Percentiles rank a stretch among this genome's conserved stretches.
Evolutionary conservation across 2,888 invertebrate species (phyloP).

Genomic region (Ophion slaviceki): DNA sequence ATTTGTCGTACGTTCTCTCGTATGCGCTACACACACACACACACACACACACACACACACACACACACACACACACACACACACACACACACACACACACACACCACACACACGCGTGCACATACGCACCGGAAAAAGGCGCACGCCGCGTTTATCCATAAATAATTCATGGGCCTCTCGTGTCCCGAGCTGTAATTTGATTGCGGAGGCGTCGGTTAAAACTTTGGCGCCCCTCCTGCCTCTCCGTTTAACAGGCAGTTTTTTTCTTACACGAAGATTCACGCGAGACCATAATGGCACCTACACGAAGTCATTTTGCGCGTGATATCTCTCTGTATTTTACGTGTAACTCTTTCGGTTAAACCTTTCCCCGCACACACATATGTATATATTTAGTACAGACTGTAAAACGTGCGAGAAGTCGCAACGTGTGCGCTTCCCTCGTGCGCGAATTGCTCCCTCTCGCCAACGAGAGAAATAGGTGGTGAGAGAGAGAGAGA

Average conservation of each 20-base stretch:
- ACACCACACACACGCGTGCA: neutral
- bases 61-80: slow-evolving; percentile 19
- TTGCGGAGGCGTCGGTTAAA: slow-evolving; percentile 81
- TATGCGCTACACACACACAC: neutral
- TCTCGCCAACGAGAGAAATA: slow-evolving; percentile 53
- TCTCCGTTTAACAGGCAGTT: slow-evolving; percentile 48
- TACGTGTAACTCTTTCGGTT: slow-evolving; percentile 54
- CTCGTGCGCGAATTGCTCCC: slow-evolving; percentile 49
- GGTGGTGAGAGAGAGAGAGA: slow-evolving; percentile 49
- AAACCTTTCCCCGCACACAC: neutral
- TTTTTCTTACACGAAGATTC: slow-evolving; percentile 65
- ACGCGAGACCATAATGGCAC: slow-evolving; percentile 74
- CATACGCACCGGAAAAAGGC: slow-evolving; percentile 64
- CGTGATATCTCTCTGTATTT: slow-evolving; percentile 61
- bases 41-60: neutral
- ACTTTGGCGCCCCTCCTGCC: slow-evolving; percentile 76
- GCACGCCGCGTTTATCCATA: slow-evolving; percentile 79
- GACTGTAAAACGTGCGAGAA: slow-evolving; percentile 57
- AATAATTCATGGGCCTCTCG: slow-evolving; percentile 80
- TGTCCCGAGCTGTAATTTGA: slow-evolving; percentile 81
- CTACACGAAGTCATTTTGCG: slow-evolving; percentile 68
- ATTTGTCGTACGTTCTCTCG: slow-evolving; percentile 34
- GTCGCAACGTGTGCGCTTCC: slow-evolving; percentile 38
- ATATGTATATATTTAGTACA: slow-evolving; percentile 14
- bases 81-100: slow-evolving; percentile 24